Base-by-base conservation (phyloP, 2,888 invertebrate genomes). In the Pediacus dermestoides region DNA sequence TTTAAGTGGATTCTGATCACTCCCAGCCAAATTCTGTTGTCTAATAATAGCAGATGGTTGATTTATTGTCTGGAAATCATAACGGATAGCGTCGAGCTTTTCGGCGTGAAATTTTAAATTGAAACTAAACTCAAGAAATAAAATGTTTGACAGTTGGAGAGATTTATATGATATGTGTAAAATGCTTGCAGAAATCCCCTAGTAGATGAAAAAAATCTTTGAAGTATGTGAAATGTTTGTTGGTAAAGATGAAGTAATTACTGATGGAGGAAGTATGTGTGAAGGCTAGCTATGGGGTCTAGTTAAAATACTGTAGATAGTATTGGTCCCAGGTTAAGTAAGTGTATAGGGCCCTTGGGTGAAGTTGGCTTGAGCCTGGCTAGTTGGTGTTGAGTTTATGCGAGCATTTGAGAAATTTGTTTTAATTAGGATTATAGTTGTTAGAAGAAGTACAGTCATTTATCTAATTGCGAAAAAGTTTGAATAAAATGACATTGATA, bases 1-100 rank as follows among this genome's bases (percentile, higher is more conserved):
- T 51, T 53, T 58, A 57, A 61, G 60, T 61, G 61, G 58, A 53
- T 52, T 42, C 44, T 51, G 52, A 53, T 58, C 52, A 50, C 40
- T 48, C 10, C 10, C 23, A 23, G 10, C 10, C 9, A 6, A 23
- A 23, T 9, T 6, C 23, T 23, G 10, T 23, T 23, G 23, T 23
- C 23, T 23, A 23, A n/a, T n/a, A 23, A 6, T 6, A 8, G 18
- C 8, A 23, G n/a, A n/a, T n/a, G n/a, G n/a, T n/a, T n/a, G n/a
- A n/a, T n/a, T n/a, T n/a, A n/a, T n/a, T n/a, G n/a, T n/a, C n/a
- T n/a, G n/a, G n/a, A n/a, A n/a, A n/a, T n/a, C n/a, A n/a, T n/a
- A n/a, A n/a, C n/a, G n/a, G n/a, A n/a, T n/a, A n/a, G n/a, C n/a
- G n/a, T n/a, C n/a, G n/a, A n/a, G n/a, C n/a, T n/a, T n/a, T n/a